These are phyloP conservation scores for Dendroctonus valens DNA, from an alignment of 1,140 invertebrate genomes.

Conservation along the genomic window DNA sequence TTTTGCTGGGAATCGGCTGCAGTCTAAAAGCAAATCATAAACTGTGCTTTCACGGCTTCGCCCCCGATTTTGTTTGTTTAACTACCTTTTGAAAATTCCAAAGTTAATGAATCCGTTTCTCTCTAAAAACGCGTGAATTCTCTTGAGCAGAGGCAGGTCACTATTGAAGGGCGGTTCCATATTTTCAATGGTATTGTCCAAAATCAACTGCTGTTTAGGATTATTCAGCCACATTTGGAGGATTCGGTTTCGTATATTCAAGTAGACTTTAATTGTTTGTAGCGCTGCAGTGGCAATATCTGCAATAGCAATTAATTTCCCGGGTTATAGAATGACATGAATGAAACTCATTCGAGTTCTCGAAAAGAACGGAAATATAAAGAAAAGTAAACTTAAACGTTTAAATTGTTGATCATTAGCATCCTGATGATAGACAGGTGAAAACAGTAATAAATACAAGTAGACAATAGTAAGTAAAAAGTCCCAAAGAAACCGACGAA, in stretches of 20 bases:
- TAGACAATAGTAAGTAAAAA: background rate
- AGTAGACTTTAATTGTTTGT: slow-evolving; percentile 85
- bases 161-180: slow-evolving; percentile 92
- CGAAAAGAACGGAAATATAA: too few relatives aligned
- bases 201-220: slow-evolving; percentile 87
- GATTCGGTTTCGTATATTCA: slow-evolving; percentile 90
- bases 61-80: background rate
- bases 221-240: slow-evolving; percentile 97
- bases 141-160: slow-evolving; percentile 74
- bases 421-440: too few relatives aligned
- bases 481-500: slow-evolving; percentile 1
- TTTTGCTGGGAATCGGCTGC: slow-evolving; percentile 73
- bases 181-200: slow-evolving; percentile 76
- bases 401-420: too few relatives aligned
- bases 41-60: background rate
- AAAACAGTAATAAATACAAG: too few relatives aligned
- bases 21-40: slow-evolving; percentile 48
- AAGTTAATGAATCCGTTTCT: slow-evolving; percentile 98
- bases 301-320: background rate
- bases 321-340: too few relatives aligned
- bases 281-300: slow-evolving; percentile 81
- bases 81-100: slow-evolving; percentile 86
- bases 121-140: slow-evolving; percentile 91
- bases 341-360: too few relatives aligned
- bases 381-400: background rate